These are phyloP conservation scores for Leptinotarsa peninsularis DNA, from an alignment of 2,888 invertebrate genomes.

Conservation along the genomic window DNA sequence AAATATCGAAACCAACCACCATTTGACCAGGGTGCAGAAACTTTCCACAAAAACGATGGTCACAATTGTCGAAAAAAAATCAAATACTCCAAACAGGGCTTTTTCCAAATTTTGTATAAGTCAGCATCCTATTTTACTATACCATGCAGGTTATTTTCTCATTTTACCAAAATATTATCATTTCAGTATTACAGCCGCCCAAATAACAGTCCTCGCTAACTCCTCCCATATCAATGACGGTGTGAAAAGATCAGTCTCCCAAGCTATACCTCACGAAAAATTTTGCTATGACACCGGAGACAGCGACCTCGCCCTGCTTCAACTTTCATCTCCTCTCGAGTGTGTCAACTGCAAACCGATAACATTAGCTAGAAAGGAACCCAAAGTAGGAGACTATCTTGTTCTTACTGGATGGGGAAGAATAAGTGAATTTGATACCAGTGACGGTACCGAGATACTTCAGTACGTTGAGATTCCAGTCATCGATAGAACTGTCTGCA, in stretches of 20 bases:
- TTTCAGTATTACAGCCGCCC: conserved; percentile 4
- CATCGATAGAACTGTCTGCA: conserved; percentile 16
- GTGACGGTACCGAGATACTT: conserved; percentile 19
- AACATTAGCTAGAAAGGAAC: conserved; percentile 14
- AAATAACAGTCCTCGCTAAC: conserved; percentile 21
- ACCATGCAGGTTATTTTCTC: no score
- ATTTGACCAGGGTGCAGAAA: no score
- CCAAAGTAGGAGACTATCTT: not conserved
- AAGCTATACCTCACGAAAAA: conserved; percentile 18
- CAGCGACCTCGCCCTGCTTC: conserved; percentile 29
- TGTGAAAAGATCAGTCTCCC: conserved; percentile 6
- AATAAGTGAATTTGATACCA: conserved; percentile 8
- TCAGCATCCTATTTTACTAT: no score
- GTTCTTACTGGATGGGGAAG: conserved; percentile 32
- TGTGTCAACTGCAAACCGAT: conserved; percentile 20
- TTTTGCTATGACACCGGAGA: conserved; percentile 20
- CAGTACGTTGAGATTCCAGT: conserved; percentile 31
- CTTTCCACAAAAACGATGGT: no score
- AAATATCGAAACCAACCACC: no score
- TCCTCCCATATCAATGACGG: conserved; percentile 25
- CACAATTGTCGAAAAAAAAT: no score
- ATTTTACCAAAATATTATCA: not conserved
- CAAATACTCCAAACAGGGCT: no score
- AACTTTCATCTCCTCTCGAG: conserved; percentile 23
- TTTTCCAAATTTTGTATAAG: no score